Conservation (phyloP, 2,888 invertebrate species). For the Eutolmus rufibarbis region DNA sequence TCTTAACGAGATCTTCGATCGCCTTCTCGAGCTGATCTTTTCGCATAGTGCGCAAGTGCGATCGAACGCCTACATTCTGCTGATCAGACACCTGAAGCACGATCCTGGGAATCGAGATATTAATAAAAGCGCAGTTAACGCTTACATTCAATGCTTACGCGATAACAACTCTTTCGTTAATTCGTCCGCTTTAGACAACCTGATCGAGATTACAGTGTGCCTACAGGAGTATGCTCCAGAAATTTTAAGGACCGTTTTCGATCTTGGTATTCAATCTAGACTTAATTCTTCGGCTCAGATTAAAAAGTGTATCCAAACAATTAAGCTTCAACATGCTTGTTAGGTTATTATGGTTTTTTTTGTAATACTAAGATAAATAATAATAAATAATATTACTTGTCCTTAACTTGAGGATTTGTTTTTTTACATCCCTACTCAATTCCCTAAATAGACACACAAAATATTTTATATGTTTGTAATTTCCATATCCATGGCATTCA, state of each 20-base stretch:
- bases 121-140: slow-evolving; percentile 73
- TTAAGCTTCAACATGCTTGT: slow-evolving; percentile 85
- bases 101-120: slow-evolving; percentile 67
- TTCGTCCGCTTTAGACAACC: slow-evolving; percentile 77
- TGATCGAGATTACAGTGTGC: slow-evolving; percentile 83
- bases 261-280: slow-evolving; percentile 79
- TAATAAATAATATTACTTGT: neutral
- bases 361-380: neutral
- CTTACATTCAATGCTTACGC: slow-evolving; percentile 82
- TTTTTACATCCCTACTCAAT: neutral
- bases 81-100: slow-evolving; percentile 75
- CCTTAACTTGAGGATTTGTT: neutral
- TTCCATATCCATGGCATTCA: too few relatives aligned
- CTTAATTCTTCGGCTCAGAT: slow-evolving; percentile 79
- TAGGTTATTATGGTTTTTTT: slow-evolving; percentile 55
- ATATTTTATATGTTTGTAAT: too few relatives aligned
- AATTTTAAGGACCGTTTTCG: slow-evolving; percentile 81
- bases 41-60: slow-evolving; percentile 72
- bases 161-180: slow-evolving; percentile 81
- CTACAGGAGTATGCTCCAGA: slow-evolving; percentile 85
- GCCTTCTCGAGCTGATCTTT: slow-evolving; percentile 70
- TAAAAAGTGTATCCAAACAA: slow-evolving; percentile 78
- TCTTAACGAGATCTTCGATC: slow-evolving; percentile 71
- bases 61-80: slow-evolving; percentile 73
- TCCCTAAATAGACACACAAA: neutral